Conservation (phyloP, 2,113 vertebrate species). For the Laterallus jamaicensis region DNA sequence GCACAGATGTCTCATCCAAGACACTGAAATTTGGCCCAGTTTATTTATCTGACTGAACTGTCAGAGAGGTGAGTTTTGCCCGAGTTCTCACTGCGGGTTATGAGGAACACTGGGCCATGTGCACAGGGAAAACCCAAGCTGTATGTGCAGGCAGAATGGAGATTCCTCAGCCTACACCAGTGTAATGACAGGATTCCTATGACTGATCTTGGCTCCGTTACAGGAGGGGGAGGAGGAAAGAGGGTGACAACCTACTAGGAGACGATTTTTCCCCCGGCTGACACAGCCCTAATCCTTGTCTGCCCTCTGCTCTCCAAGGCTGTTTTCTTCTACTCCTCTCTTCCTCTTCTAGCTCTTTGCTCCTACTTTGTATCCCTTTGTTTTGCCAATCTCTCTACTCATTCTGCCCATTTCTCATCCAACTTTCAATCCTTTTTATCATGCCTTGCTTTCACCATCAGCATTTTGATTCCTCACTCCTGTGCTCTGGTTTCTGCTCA, state of each 20-base stretch:
- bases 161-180: background rate
- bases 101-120: background rate
- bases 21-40: background rate
- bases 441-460: background rate
- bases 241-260: background rate
- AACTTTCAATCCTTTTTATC: background rate
- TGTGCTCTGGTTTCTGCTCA: background rate
- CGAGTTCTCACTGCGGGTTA: background rate
- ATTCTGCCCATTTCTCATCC: background rate
- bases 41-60: background rate
- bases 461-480: background rate
- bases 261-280: background rate
- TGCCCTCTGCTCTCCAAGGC: background rate
- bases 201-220: background rate
- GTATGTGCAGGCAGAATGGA: background rate
- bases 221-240: accelerated
- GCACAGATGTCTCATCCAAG: background rate
- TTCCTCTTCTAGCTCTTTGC: background rate
- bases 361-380: background rate
- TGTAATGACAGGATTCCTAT: background rate
- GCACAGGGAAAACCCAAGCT: background rate
- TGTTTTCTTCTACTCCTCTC: background rate
- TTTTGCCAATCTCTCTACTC: background rate
- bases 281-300: background rate
- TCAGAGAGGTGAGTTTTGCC: background rate